Evolutionary conservation across 2,113 vertebrate genomes (phyloP).

Genomic region (Larimichthys crocea): DNA sequence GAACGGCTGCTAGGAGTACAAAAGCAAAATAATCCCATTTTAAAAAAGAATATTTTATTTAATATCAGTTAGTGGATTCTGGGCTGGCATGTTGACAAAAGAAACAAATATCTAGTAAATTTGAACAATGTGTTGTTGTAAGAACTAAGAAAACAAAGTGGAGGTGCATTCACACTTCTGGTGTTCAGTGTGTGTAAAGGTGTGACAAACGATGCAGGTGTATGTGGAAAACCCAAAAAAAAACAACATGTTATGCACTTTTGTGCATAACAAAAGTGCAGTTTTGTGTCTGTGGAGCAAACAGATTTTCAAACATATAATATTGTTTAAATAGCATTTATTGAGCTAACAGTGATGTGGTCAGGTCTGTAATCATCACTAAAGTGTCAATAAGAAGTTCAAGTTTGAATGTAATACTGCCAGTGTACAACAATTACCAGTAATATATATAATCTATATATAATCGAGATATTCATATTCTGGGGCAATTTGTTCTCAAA

Average conservation of each 20-base stretch:
- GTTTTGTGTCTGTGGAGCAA: not conserved
- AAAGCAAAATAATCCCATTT: not conserved
- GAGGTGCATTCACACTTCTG: not conserved
- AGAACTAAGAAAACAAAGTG: not conserved
- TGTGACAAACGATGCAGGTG: not conserved
- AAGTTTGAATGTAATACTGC: no score
- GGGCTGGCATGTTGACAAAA: not conserved
- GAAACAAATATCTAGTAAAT: not conserved
- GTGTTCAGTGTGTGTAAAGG: not conserved
- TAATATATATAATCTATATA: no score
- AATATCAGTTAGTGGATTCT: not conserved
- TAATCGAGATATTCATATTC: no score
- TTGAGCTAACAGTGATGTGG: no score
- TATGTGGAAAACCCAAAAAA: not conserved
- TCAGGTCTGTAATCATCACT: no score
- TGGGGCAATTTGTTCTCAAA: no score
- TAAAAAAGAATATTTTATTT: not conserved
- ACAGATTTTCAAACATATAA: not conserved
- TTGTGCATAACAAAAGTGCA: no score
- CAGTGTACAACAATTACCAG: no score
- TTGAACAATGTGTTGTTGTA: not conserved
- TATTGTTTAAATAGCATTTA: no score
- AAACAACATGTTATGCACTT: not conserved
- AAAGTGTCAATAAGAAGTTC: not conserved
- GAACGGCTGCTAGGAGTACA: not conserved